Percentiles rank a stretch among this genome's conserved stretches.
These are phyloP conservation scores for Conops quadrifasciatus DNA, from an alignment of 2,888 invertebrate species.

Conservation along the genomic window DNA sequence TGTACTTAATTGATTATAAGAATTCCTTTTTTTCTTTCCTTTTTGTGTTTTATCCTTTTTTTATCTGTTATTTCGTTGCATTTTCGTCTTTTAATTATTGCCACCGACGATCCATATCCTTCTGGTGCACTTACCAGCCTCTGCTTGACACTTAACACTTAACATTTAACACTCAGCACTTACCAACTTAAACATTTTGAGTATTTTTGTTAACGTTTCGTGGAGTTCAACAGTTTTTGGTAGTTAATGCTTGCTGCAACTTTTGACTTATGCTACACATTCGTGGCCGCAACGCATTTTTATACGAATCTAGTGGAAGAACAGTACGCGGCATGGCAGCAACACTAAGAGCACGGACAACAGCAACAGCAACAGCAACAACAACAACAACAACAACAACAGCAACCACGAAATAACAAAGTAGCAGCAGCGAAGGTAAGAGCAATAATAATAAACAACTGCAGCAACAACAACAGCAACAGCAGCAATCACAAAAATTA, in stretches of 20 bases:
- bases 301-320: conserved; percentile 58
- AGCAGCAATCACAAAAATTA: conserved; percentile 27
- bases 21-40: not conserved
- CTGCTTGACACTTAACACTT: conserved; percentile 40
- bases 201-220: conserved; percentile 45
- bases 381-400: conserved; percentile 31
- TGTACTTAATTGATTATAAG: not conserved
- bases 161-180: conserved; percentile 42
- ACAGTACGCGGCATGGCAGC: conserved; percentile 40
- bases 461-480: conserved; percentile 17
- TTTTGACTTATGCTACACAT: conserved; percentile 62
- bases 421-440: not conserved
- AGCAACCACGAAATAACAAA: not conserved
- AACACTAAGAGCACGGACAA: conserved; percentile 17
- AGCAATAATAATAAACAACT: conserved; percentile 13
- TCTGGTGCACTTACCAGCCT: not conserved
- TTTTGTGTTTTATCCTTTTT: not conserved
- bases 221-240: conserved; percentile 51
- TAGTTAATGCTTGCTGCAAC: conserved; percentile 50
- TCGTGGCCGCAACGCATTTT: conserved; percentile 58
- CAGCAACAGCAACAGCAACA: not conserved
- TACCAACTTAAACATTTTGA: conserved; percentile 67
- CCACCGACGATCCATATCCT: not conserved
- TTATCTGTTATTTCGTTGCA: not conserved
- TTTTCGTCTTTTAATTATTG: not conserved